Conservation (phyloP, 2,113 vertebrate genomes). For the Chamaetylas fuelleborni region DNA sequence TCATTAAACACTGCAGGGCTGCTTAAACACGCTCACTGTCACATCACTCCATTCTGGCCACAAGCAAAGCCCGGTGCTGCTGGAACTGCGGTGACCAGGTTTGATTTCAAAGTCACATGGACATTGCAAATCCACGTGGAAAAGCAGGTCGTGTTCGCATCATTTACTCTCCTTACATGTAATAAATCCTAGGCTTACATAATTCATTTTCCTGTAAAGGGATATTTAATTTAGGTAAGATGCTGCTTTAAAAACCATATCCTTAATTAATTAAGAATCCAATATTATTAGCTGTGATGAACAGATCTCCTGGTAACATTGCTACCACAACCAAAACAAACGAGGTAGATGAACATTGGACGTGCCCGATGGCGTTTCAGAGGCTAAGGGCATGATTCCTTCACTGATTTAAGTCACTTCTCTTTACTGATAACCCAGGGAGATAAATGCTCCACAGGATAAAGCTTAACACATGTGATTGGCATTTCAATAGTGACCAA, state of each 20-base stretch:
- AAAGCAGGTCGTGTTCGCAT: background rate
- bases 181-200: background rate
- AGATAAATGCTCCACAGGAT: background rate
- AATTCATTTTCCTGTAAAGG: background rate
- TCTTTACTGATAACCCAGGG: background rate
- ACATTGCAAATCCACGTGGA: background rate
- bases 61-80: background rate
- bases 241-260: background rate
- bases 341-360: rapidly evolving
- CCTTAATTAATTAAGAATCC: background rate
- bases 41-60: background rate
- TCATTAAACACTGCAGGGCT: background rate
- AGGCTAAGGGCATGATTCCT: background rate
- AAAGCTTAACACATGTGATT: background rate
- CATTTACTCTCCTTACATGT: rapidly evolving
- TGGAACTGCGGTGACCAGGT: background rate
- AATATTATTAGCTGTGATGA: background rate
- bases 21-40: rapidly evolving
- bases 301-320: background rate
- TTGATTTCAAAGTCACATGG: rapidly evolving
- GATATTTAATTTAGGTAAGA: background rate
- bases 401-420: background rate
- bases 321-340: background rate
- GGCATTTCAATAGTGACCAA: background rate
- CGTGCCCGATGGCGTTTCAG: background rate